Conservation (phyloP, 2,797 vertebrate genomes). For the Scyliorhinus canicula region DNA sequence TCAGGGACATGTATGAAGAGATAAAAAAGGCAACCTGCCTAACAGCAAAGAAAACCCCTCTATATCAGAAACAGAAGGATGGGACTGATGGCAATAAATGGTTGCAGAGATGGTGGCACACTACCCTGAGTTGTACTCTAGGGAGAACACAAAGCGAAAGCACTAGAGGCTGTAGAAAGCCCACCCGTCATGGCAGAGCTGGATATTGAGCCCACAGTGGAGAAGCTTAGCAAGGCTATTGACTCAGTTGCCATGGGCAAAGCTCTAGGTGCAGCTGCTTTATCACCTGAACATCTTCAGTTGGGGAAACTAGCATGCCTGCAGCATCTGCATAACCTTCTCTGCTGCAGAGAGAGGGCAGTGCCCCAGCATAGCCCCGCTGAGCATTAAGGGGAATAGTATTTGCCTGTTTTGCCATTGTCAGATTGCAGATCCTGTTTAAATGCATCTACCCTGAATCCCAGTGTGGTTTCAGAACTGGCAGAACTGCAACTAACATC, state of each 20-base stretch:
- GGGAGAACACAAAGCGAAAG: too few species aligned
- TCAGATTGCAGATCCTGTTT: not conserved
- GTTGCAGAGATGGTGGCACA: not conserved
- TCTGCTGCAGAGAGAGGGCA: too few species aligned
- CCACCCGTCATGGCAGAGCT: not conserved
- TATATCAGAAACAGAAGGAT: not conserved
- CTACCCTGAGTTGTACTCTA: not conserved
- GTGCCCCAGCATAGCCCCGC: too few species aligned
- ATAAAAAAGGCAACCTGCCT: not conserved
- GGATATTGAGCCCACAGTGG: too few species aligned
- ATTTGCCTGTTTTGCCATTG: not conserved
- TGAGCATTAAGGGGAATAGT: not conserved
- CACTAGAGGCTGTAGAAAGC: not conserved
- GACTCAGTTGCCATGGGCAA: not conserved
- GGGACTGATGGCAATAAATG: not conserved
- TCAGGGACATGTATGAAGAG: not conserved
- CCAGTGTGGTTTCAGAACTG: too few species aligned
- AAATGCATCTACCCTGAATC: not conserved
- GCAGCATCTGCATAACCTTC: not conserved
- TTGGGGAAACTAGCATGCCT: not conserved
- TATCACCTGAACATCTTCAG: not conserved
- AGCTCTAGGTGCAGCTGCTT: not conserved
- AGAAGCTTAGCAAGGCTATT: not conserved
- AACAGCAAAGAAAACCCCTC: not conserved
- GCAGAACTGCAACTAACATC: too few species aligned